Evolutionary conservation across 1,140 invertebrate genomes (phyloP), one percentile per base, ranked within the genome.

Genomic region (Mactra quadrangularis): DNA sequence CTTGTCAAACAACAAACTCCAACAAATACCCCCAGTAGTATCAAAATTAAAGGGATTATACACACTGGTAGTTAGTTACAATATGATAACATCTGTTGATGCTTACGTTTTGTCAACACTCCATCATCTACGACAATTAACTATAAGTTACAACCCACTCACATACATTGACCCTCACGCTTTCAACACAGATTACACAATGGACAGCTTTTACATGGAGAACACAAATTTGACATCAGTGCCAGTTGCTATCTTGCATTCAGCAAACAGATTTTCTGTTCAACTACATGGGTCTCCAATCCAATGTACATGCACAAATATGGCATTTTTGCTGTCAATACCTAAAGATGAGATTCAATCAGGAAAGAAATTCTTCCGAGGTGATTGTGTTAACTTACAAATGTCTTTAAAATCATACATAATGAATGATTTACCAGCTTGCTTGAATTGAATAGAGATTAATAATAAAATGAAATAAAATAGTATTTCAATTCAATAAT

Each of bases 181-280:
- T 7, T 76, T 76, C 72, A 76, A 35, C 19, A 60, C 57, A 33
- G 60, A 55, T 22, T 60, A 59, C n/a, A 29, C 72, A 41, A 11
- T 76, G 33, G 4, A 38, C 0, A 19, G 27, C 25, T 53, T 59
- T n/a, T 59, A 60, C 45, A 29, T 45, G 6, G 72, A 60, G 22
- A 31, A 59, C 13, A 59, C 72, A n/a, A 76, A 62, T 76, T 25
- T 76, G 55, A 76, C 72, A 35, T 76, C 57, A 59, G 57, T 76
- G 22, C 72, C 72, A 31, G 72, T 53, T 0, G 72, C 72, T 0
- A 76, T 76, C n/a, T 25, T 76, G 57, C 72, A 76, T 31, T 41
- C 53, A 2, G 33, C 17, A 15, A 55, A 76, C 35, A 38, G 72
- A 33, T 59, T 13, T 15, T 22, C 33, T 0, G 29, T 47, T 17